Evolutionary conservation across 1,140 invertebrate genomes (phyloP), one percentile per base, ranked within the genome.

Genomic region (Marisa cornuarietis): DNA sequence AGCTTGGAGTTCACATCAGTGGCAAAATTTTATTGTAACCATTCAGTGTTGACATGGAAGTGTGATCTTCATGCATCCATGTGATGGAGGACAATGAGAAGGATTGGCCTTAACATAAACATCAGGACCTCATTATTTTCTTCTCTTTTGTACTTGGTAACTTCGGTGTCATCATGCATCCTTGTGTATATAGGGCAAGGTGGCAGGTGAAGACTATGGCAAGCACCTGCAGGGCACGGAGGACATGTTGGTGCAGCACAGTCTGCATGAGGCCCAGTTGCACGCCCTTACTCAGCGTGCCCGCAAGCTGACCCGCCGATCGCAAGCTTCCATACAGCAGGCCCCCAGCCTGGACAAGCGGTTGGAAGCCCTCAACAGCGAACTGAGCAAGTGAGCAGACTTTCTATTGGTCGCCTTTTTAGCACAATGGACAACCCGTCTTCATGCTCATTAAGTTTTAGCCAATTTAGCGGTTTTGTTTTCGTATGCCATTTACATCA

Each of bases 141-240:
- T 42, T 42, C 6, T 42, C 31, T 42, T 42, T 42, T 6, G 6
- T 42, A 42, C 2, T 42, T 42, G 31, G 31, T 42, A 42, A 42
- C 6, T 42, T 0, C 0, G 2, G 0, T 42, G 31, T 42, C 31
- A 42, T 4, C 31, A 42, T 42, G 2, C 31, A 42, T 42, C 6
- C 54, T 58, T 62, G 58, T 61, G 31, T 71, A 79, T 85, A 62
- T 74, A 89, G 87, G 71, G 69, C n/a, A 87, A 87, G 76, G 83
- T 89, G 66, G 85, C 82, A 31, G 84, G 96, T 14, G 95, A 95
- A 78, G 97, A 98, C 88, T 95, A 95, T 6, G 97, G 97, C 1
- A 95, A 95, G 0, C 98, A 99, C 92, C 91, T 99, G 42, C 91
- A 98, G 68, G 97, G 95, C 49, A 97, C 98, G 4, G 97, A 99